Evolutionary conservation across 1,140 invertebrate species (phyloP), one percentile per base, ranked within the genome.

Genomic region (Liolophura sinensis): DNA sequence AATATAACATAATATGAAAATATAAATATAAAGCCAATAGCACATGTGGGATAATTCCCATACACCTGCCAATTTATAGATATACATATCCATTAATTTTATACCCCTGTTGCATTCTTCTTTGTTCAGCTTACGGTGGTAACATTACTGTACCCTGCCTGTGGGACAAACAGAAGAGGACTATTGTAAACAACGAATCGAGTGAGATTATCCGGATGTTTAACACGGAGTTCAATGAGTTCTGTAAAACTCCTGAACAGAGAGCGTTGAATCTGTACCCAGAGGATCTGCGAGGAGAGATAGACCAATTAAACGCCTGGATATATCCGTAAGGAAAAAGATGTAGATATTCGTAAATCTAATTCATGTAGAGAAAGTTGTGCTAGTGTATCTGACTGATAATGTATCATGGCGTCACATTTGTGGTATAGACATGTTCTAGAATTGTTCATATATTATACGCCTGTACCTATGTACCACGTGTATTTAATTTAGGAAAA

Each of bases 191-290:
- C 62, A 83, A 83, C 62, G 80, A 83, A 58, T 82, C 80, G 0
- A 77, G 76, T 52, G 82, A 83, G 64, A 81, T 83, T 47, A 75
- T 83, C 15, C 69, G 77, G 20, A 83, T 83, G 79, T 67, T 83
- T n/a, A 81, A 81, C 62, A 25, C 64, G 20, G 80, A 83, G 64
- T 82, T 83, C 66, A 81, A 81, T 64, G 70, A 57, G 15, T 83
- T 82, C 67, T 78, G 77, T 71, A 64, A 65, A 24, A 81, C 79
- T 0, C 62, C 71, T 0, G 78, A 77, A 59, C 79, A 82, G 56
- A 67, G 57, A n/a, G 60, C 68, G 16, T 58, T 83, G 25, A 73
- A 82, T 71, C 65, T 81, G 1, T 83, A 83, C 66, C 79, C 80
- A n/a, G 67, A 69, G 51, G 16, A 67, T 25, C 65, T 78, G 11